These are phyloP conservation scores for Cydia amplana DNA, from an alignment of 1,140 invertebrate species.

Conservation along the genomic window DNA sequence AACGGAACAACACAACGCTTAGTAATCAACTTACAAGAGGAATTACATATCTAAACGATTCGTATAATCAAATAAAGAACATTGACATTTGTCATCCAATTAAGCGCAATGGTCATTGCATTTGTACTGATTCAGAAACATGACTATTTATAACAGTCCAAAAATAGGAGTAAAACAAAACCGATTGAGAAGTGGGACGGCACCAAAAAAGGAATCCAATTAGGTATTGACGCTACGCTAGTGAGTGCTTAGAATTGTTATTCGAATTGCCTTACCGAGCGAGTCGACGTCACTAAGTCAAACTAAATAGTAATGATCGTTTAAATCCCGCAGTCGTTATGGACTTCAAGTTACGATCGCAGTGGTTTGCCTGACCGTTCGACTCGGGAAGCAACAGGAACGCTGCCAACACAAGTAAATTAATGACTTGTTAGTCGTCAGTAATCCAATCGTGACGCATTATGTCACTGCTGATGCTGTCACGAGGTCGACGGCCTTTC, in stretches of 20 bases:
- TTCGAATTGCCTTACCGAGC: not conserved
- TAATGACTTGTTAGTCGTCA: constrained; percentile 49
- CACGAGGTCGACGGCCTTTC: constrained; percentile 43
- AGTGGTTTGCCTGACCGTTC: not conserved
- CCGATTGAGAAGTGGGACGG: constrained; percentile 6
- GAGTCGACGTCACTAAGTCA: not conserved
- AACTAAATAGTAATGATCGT: not conserved
- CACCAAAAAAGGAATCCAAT: constrained; percentile 29
- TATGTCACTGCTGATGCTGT: constrained; percentile 43
- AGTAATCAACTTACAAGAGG: not conserved
- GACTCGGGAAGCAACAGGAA: constrained; percentile 16
- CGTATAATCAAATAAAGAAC: not conserved
- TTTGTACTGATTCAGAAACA: constrained; percentile 20
- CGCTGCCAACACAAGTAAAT: constrained; percentile 39
- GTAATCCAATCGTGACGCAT: constrained; percentile 46
- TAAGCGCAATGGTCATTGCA: not conserved
- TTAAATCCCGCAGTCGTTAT: not conserved
- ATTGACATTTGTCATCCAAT: constrained; percentile 1
- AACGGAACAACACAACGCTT: not conserved
- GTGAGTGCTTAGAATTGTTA: not conserved
- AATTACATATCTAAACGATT: constrained; percentile 7
- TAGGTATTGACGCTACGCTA: constrained; percentile 19
- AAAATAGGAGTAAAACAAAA: constrained; percentile 5
- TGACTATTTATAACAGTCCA: not conserved
- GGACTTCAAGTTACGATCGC: not conserved